Percentiles rank a stretch among this genome's conserved stretches.
phyloP scores from a whole-genome alignment of 2,888 invertebrate species.

The Lamproptera curius region DNA sequence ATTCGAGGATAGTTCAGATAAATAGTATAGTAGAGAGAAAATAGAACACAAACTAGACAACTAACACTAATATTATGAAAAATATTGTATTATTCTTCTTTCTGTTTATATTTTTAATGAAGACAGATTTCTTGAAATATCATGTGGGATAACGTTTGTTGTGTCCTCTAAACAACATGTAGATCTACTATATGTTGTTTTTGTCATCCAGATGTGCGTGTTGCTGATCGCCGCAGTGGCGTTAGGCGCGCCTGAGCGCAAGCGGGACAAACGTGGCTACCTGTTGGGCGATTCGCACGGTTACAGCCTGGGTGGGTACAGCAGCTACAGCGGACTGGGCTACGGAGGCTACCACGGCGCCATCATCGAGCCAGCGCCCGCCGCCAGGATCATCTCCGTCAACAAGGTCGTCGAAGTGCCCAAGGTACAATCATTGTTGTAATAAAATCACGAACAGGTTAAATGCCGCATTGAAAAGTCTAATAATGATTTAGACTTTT shows the following conservation, averaged over 20 bases:
- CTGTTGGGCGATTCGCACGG: constrained; percentile 18
- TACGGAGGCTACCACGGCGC: constrained; percentile 12
- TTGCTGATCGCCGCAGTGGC: constrained; percentile 32
- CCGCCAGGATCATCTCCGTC: constrained; percentile 34
- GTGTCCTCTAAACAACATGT: background rate
- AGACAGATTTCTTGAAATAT: background rate
- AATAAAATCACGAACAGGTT: no score
- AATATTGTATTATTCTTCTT: background rate
- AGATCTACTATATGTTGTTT: background rate
- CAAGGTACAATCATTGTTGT: no score
- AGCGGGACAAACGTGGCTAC: constrained; percentile 38
- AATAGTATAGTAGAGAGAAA: background rate
- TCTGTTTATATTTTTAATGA: background rate
- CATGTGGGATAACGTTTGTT: no score
- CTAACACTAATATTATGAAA: background rate
- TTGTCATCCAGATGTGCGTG: constrained; percentile 25
- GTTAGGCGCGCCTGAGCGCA: constrained; percentile 32
- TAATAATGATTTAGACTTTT: no score
- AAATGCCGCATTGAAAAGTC: no score
- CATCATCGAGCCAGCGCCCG: constrained; percentile 31
- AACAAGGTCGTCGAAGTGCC: constrained; percentile 48
- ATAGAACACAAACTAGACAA: background rate
- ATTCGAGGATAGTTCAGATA: no score
- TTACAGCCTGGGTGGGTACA: constrained; percentile 11
- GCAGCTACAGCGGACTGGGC: constrained; percentile 20